Evolutionary conservation across 2,888 invertebrate species (phyloP).

Genomic region (Allolobophora icterica): DNA sequence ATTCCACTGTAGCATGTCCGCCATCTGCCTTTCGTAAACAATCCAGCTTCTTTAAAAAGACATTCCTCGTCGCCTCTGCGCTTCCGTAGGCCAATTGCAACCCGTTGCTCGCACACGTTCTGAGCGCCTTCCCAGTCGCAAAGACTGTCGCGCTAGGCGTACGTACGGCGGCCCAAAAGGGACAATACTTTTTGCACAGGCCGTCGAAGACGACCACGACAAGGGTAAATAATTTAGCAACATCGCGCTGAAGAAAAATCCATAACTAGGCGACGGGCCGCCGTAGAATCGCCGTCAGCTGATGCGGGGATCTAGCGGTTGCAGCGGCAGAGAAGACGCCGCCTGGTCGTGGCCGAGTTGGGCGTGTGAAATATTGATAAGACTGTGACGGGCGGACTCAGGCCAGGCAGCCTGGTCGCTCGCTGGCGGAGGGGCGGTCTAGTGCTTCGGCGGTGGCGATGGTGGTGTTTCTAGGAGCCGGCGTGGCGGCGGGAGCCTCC

Average conservation of each 20-base stretch:
- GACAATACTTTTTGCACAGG: neutral
- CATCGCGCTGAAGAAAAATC: slow-evolving; percentile 3
- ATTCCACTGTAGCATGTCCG: too few relatives aligned
- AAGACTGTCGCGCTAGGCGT: neutral
- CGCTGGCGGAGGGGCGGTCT: neutral
- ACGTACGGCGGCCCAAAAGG: neutral
- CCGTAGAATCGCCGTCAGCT: neutral
- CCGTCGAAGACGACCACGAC: neutral
- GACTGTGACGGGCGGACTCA: neutral
- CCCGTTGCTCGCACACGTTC: neutral
- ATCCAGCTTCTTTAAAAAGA: too few relatives aligned
- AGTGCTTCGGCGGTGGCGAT: too few relatives aligned
- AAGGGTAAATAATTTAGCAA: slow-evolving; percentile 12
- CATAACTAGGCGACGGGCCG: slow-evolving; percentile 22
- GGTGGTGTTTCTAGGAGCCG: neutral
- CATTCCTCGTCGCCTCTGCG: neutral
- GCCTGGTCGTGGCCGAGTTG: neutral
- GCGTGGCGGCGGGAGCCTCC: neutral
- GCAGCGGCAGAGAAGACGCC: neutral
- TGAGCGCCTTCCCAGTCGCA: neutral
- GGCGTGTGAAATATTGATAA: slow-evolving; percentile 27
- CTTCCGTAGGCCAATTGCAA: neutral
- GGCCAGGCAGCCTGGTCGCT: neutral
- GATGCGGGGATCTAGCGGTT: neutral
- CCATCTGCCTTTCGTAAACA: too few relatives aligned